Conservation (phyloP, 2,888 invertebrate genomes). For the Cremastinae sp. region DNA sequence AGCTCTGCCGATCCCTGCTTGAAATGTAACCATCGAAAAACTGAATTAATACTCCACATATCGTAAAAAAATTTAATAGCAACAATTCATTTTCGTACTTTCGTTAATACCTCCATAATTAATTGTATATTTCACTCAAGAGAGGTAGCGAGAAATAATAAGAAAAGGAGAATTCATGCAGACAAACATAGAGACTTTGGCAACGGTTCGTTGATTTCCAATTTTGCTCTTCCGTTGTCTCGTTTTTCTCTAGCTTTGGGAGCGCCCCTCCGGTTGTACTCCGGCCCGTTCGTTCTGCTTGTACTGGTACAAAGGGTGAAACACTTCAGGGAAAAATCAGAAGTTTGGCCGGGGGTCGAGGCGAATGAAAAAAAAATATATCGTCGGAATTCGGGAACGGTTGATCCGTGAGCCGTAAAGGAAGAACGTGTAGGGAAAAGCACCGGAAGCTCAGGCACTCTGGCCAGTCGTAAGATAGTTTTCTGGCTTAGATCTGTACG, state of each 20-base stretch:
- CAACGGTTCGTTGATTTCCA: slow-evolving; percentile 52
- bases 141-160: too few relatives aligned
- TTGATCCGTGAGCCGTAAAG: slow-evolving; percentile 59
- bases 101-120: too few relatives aligned
- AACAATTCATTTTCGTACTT: too few relatives aligned
- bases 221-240: slow-evolving; percentile 43
- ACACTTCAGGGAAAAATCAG: slow-evolving; percentile 52
- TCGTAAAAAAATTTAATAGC: too few relatives aligned
- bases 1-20: too few relatives aligned
- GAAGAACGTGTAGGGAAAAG: slow-evolving; percentile 16
- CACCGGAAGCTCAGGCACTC: slow-evolving; percentile 31
- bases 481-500: slow-evolving; percentile 39
- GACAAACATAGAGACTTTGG: slow-evolving; percentile 10
- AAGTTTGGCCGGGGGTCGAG: slow-evolving; percentile 39
- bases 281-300: slow-evolving; percentile 18
- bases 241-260: slow-evolving; percentile 13
- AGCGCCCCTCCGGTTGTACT: slow-evolving; percentile 1
- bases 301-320: slow-evolving; percentile 47
- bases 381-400: slow-evolving; percentile 49
- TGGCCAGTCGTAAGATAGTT: slow-evolving; percentile 55
- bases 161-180: slow-evolving; percentile 41
- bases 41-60: too few relatives aligned
- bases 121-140: too few relatives aligned
- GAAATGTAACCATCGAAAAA: too few relatives aligned
- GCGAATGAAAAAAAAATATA: slow-evolving; percentile 28